Conservation (phyloP, 2,797 vertebrate species). For the Cyprinodon diabolis region DNA sequence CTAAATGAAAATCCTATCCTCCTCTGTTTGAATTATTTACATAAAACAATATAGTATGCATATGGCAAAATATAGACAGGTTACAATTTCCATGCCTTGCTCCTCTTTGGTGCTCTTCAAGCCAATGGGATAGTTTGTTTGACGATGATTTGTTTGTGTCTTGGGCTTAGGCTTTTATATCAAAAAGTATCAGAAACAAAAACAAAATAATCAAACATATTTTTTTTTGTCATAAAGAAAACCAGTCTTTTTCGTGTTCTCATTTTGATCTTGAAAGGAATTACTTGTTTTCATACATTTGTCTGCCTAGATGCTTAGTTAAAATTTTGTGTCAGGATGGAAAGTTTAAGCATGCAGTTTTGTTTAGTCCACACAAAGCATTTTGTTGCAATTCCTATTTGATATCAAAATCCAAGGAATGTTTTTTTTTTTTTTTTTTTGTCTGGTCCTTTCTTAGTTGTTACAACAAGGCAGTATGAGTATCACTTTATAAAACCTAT, state of each 20-base stretch:
- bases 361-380: not conserved
- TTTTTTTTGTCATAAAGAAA: too few relatives aligned
- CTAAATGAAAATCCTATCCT: not conserved
- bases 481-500: not conserved
- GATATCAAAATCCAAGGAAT: not conserved
- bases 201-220: too few relatives aligned
- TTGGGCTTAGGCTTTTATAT: too few relatives aligned
- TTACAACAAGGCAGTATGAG: not conserved
- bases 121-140: too few relatives aligned
- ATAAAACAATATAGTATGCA: not conserved
- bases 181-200: too few relatives aligned
- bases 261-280: too few relatives aligned
- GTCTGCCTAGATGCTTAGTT: not conserved
- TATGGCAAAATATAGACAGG: not conserved
- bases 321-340: not conserved
- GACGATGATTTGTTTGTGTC: too few relatives aligned
- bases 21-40: not conserved
- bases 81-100: too few relatives aligned
- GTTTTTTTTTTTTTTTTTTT: not conserved
- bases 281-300: too few relatives aligned
- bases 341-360: not conserved
- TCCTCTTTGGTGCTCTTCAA: too few relatives aligned
- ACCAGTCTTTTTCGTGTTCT: too few relatives aligned
- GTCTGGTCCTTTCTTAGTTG: not conserved
- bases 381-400: not conserved